Evolutionary conservation across 2,888 invertebrate genomes (phyloP), one percentile per base, ranked within the genome.

Genomic region (Adelognathus sp.): DNA sequence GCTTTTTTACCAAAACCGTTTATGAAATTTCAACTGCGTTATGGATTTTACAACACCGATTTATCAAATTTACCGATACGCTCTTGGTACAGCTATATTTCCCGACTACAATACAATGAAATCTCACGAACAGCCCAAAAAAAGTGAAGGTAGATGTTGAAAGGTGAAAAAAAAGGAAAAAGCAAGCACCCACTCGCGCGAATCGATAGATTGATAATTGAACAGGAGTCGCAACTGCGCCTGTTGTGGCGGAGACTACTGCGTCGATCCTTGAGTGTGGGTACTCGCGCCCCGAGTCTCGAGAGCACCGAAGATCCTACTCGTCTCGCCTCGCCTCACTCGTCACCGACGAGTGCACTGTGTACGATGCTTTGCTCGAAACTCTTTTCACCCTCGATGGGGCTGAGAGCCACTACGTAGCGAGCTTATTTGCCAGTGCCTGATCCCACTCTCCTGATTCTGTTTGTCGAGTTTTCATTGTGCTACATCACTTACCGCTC

Each of bases 281-380:
- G n/a, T n/a, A n/a, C 64, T 9, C 36, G 50, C n/a, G n/a, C n/a
- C n/a, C n/a, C 50, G 14, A 50, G 14, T 50, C 50, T 64, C 50
- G 50, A 64, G 50, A 33, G 24, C n/a, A n/a, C 24, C 24, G 24
- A 24, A 33, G 50, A 46, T 36, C 7, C 14, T 21, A 63, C 21
- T 50, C 33, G 58, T 27, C 61, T 36, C 24, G 31, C 31, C n/a
- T 63, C 54, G 27, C n/a, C 36, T 61, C 24, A 24, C 27, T 54
- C 33, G 21, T 33, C 11, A 11, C 21, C 56, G 72, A 67, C 36
- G 69, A 74, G 73, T 73, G 67, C n/a, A n/a, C n/a, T n/a, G 18
- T 58, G 36, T 58, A 56, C 56, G 50, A 58, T n/a, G 64, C 58
- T 64, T 50, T 58, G 73, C 46, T 73, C 58, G 46, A 44, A 66